These are phyloP conservation scores for Danio aesculapii DNA, from an alignment of 2,797 vertebrate species.

Conservation along the genomic window DNA sequence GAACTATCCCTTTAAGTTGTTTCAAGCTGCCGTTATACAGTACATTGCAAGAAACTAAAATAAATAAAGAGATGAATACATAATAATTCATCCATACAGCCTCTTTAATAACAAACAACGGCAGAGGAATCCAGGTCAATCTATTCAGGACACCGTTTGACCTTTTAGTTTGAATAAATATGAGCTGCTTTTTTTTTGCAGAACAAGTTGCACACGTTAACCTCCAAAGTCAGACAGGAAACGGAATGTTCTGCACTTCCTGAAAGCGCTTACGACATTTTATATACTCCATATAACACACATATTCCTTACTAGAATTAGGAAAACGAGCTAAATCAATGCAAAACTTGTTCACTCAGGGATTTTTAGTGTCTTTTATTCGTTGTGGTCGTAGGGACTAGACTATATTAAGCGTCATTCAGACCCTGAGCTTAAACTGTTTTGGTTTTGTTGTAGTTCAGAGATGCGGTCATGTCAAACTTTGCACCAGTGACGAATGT, in stretches of 20 bases:
- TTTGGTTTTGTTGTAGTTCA: conserved; percentile 4
- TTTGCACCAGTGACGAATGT: conserved; percentile 38
- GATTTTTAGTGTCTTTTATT: conserved; percentile 43
- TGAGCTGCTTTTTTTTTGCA: not conserved
- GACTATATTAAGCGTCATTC: not conserved
- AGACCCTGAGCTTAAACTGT: conserved; percentile 2
- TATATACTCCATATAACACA: not conserved
- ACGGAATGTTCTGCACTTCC: conserved; percentile 7
- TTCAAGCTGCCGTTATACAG: too few species aligned
- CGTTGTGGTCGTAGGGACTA: conserved; percentile 9
- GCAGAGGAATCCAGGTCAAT: conserved; percentile 44
- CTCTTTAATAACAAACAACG: not conserved
- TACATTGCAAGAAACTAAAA: too few species aligned
- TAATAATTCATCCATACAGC: too few species aligned
- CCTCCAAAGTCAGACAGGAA: conserved; percentile 35
- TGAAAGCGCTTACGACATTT: conserved; percentile 1
- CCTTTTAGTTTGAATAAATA: conserved; percentile 11
- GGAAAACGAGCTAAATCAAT: conserved; percentile 26
- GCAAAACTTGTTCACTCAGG: conserved; percentile 56
- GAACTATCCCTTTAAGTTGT: too few species aligned
- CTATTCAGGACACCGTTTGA: conserved; percentile 25
- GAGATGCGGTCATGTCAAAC: conserved; percentile 60
- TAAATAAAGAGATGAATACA: too few species aligned
- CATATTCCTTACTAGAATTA: not conserved
- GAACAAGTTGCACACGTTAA: conserved; percentile 16